Evolutionary conservation across 92 coral and sea anemone genomes (phyloP), one percentile per base, ranked within the genome.

Genomic region (Porites cylindrica): DNA sequence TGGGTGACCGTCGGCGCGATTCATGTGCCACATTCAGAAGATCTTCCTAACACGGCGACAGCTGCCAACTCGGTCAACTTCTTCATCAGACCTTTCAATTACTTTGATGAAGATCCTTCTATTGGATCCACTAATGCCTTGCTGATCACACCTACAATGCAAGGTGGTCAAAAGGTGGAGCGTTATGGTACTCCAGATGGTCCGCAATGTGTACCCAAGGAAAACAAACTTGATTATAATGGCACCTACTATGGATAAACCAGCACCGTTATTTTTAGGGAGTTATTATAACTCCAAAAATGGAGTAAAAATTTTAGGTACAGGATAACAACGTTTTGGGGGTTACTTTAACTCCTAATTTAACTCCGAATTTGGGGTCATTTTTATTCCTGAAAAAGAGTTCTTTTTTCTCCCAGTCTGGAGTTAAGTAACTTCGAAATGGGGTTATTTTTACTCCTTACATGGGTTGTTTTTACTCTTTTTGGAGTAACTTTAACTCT

Each of bases 1-100:
- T 96, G 98, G 98, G 92, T 93, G 17, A 90, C 97, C 66, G 88
- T 94, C 14, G 98, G 98, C 4, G 77, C 90, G 89, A 96, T 96
- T 94, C 98, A 96, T 56, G 82, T 96, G 18, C 98, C 98, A 5
- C 98, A 96, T 70, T 84, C 98, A 52, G 98, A 96, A 70, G 98
- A 96, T 67, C 60, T 96, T 24, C 99, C 99, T n/a, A 94, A 94
- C 76, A 94, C 96, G 6, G 96, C 98, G 50, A 96, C 98, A 8
- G 86, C 92, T 73, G 99, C 91, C 10, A 81, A 80, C 88, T 29
- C 89, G 0, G 99, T 93, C 52, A 82, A 94, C 53, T 96, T 96
- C 92, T 94, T 91, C 75, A 93, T 96, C 63, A 91, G 99, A 69
- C 99, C 99, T 8, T 96, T 94, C 86, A 96, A 94, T 88, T 96